A percentile compares a stretch with the other conserved stretches of the same genome.
Conservation (phyloP, 2,888 invertebrate genomes). For the Drosophila colorata region DNA sequence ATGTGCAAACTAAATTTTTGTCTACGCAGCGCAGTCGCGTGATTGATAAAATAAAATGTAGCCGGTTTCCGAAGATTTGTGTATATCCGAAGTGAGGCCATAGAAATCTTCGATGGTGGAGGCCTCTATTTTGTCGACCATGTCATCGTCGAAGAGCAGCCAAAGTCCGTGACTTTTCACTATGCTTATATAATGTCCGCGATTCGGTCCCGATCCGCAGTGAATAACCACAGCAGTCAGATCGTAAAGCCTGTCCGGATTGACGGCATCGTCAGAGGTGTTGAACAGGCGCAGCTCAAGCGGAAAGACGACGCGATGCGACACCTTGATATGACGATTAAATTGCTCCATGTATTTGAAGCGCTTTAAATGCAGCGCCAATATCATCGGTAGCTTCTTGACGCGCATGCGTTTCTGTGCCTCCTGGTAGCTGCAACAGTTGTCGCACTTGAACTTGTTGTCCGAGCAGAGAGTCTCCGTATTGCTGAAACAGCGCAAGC, state of each 20-base stretch:
- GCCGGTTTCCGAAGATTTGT: constrained; percentile 99
- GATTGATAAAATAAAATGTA: constrained; percentile 99
- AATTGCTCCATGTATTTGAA: constrained; percentile 99
- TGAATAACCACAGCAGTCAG: constrained; percentile 99
- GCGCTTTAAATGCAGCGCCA: constrained; percentile 98
- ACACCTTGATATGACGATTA: constrained; percentile 99
- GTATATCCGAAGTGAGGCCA: constrained; percentile 98
- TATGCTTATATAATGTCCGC: constrained; percentile 99
- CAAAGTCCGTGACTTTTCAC: constrained; percentile 99
- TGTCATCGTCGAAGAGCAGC: constrained; percentile 99
- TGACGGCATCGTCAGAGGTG: constrained; percentile 99
- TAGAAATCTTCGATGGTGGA: constrained; percentile 99
- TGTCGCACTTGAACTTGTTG: constrained; percentile 99
- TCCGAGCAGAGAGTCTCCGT: constrained; percentile 99
- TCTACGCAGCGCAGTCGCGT: constrained; percentile 88
- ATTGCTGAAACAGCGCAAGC: constrained; percentile 98
- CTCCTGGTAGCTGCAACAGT: constrained; percentile 99
- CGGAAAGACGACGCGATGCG: constrained; percentile 99
- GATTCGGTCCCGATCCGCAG: constrained; percentile 99
- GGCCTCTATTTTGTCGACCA: constrained; percentile 99
- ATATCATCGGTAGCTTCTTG: constrained; percentile 98
- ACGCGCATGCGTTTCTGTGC: constrained; percentile 99
- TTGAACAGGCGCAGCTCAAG: constrained; percentile 98
- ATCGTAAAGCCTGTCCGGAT: constrained; percentile 99
- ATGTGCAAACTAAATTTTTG: neutral